Percentiles rank a stretch among this genome's conserved stretches.
These are phyloP conservation scores for Myotis myotis DNA, from an alignment of 2,797 vertebrate genomes.

Conservation along the genomic window DNA sequence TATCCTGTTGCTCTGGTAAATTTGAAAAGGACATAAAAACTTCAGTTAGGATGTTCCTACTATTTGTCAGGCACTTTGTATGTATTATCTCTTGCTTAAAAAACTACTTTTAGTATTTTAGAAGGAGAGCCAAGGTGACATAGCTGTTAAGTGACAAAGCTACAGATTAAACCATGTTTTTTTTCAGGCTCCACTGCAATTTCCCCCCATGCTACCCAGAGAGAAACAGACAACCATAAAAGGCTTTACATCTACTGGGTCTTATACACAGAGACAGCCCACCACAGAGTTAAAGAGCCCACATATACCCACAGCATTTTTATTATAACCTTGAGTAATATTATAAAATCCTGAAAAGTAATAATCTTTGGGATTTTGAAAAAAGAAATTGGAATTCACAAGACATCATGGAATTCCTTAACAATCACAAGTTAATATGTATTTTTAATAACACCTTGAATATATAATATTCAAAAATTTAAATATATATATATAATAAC, in stretches of 20 bases:
- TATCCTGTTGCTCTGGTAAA: not conserved
- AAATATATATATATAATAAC: not conserved
- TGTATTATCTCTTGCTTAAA: not conserved
- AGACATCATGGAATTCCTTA: not conserved
- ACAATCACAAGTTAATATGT: not conserved
- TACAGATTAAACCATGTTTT: not conserved
- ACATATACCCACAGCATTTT: not conserved
- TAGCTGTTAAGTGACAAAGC: not conserved
- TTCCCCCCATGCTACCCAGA: not conserved
- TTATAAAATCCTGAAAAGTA: not conserved
- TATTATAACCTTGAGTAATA: not conserved
- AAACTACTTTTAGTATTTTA: not conserved
- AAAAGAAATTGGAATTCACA: not conserved
- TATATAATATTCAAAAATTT: not conserved
- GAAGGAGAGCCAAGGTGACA: not conserved
- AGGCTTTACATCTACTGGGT: not conserved
- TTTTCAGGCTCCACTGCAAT: too few species aligned
- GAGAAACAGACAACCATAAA: not conserved
- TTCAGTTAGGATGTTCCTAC: not conserved
- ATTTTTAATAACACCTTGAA: not conserved
- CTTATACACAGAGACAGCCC: not conserved
- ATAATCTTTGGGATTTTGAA: not conserved
- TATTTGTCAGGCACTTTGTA: constrained; percentile 17
- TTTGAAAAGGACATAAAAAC: not conserved
- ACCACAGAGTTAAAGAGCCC: not conserved